Evolutionary conservation across 1,140 invertebrate genomes (phyloP).

Genomic region (Neuroterus valhalla): DNA sequence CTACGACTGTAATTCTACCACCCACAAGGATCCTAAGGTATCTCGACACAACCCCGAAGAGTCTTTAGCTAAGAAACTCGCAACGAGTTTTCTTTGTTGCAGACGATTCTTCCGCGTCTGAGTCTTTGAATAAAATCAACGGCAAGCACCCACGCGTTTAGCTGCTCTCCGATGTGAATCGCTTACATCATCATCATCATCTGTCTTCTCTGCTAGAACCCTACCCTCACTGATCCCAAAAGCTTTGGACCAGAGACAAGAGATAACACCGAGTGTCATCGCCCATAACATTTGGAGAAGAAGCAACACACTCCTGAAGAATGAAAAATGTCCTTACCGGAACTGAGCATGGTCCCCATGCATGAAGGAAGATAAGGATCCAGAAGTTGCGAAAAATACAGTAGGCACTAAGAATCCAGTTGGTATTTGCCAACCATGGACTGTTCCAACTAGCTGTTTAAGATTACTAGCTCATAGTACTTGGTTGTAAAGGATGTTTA

Average conservation of each 20-base stretch:
- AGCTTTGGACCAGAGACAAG: not conserved
- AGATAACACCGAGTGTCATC: no score
- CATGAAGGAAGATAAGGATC: not conserved
- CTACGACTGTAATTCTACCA: conserved; percentile 24
- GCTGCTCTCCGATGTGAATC: conserved; percentile 10
- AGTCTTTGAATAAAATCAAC: conserved; percentile 11
- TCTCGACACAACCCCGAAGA: conserved; percentile 19
- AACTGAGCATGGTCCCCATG: not conserved
- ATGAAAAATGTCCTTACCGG: not conserved
- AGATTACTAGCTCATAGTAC: no score
- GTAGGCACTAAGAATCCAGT: not conserved
- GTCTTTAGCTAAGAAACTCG: conserved; percentile 23
- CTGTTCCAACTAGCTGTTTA: no score
- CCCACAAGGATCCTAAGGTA: conserved; percentile 25
- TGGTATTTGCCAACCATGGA: no score
- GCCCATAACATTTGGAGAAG: no score
- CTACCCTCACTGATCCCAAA: not conserved
- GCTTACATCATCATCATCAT: conserved; percentile 26
- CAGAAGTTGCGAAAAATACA: not conserved
- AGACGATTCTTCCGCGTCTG: conserved; percentile 28
- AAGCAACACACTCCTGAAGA: not conserved
- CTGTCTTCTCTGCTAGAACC: not conserved
- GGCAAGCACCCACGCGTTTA: conserved; percentile 7
- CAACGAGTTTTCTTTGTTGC: conserved; percentile 26
- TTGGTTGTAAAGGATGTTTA: no score